phyloP scores from a whole-genome alignment of 1,140 invertebrate genomes.

The Tetramorium parvispinum region DNA sequence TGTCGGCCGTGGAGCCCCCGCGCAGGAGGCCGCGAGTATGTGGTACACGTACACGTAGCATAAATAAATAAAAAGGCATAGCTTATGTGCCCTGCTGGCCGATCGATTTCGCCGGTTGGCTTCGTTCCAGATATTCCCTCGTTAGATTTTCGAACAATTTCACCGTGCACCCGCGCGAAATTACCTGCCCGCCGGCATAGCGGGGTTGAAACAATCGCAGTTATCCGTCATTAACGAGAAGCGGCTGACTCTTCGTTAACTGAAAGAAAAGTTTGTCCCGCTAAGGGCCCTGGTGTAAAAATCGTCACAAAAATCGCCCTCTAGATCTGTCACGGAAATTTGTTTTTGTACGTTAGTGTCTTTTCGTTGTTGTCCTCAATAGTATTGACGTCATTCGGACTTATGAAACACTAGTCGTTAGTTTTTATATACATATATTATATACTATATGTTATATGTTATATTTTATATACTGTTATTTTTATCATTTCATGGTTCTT shows the following conservation, averaged over 20 bases:
- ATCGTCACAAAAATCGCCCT: not conserved
- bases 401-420: not conserved
- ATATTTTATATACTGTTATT: not conserved
- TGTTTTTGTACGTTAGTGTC: not conserved
- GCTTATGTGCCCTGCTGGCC: constrained; percentile 62
- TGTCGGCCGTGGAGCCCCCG: constrained; percentile 18
- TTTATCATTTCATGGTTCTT: not conserved
- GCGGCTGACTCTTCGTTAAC: constrained; percentile 24
- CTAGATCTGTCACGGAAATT: not conserved
- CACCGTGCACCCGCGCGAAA: constrained; percentile 39
- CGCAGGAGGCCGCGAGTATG: constrained; percentile 9
- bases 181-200: not conserved
- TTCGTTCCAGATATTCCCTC: constrained; percentile 66
- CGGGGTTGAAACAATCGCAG: constrained; percentile 22
- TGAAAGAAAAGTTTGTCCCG: constrained; percentile 9
- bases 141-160: constrained; percentile 74
- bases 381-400: constrained; percentile 9
- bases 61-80: constrained; percentile 75
- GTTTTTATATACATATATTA: too few species aligned
- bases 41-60: constrained; percentile 50
- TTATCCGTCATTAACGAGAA: not conserved
- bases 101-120: constrained; percentile 74
- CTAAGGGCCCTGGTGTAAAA: not conserved
- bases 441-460: too few species aligned
- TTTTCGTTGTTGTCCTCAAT: not conserved